Evolutionary conservation across 2,797 vertebrate genomes (phyloP).

Genomic region (Malurus splendens): DNA sequence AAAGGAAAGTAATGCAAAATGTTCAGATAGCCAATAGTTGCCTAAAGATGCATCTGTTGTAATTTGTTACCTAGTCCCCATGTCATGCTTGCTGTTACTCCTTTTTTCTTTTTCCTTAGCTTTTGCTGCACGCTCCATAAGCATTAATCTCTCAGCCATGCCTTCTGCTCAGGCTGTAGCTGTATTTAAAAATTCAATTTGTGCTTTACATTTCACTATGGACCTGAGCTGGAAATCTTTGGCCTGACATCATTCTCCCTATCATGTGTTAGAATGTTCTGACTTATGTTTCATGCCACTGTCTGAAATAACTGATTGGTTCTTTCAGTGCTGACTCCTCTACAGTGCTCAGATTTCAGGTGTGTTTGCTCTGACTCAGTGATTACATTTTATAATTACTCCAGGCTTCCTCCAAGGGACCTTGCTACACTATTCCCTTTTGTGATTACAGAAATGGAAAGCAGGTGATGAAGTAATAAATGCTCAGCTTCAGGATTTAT

Average conservation of each 20-base stretch:
- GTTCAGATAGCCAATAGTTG: neutral
- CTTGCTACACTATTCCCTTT: neutral
- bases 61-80: neutral
- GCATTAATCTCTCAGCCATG: neutral
- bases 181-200: neutral
- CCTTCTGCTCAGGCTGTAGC: neutral
- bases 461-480: conserved; percentile 8
- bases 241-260: neutral
- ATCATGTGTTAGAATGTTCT: neutral
- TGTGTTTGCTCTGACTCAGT: neutral
- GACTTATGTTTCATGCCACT: neutral
- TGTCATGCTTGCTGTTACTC: neutral
- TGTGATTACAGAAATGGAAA: neutral
- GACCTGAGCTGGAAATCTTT: neutral
- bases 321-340: neutral
- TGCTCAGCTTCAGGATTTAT: neutral
- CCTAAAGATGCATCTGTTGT: neutral
- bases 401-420: neutral
- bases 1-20: neutral
- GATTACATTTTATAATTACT: neutral
- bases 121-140: neutral
- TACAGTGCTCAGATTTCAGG: neutral
- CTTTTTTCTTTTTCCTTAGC: neutral
- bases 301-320: neutral
- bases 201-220: neutral